Percentiles rank a stretch among this genome's conserved stretches.
Conservation (phyloP, 2,797 vertebrate species). For the Gastrophryne carolinensis region DNA sequence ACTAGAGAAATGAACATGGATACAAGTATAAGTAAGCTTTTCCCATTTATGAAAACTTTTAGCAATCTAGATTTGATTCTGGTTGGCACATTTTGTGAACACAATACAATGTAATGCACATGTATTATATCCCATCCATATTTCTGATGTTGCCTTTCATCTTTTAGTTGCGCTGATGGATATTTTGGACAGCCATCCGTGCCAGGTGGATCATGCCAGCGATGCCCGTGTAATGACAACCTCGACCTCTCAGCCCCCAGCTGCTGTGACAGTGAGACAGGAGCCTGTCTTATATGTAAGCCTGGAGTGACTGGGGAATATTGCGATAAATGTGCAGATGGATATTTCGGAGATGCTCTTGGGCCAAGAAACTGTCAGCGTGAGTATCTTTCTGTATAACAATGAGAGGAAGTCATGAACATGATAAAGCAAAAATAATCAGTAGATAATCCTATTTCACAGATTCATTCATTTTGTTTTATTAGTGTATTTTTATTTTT, state of each 20-base stretch:
- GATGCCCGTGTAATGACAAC: conserved; percentile 86
- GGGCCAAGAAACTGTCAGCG: conserved; percentile 83
- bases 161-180: conserved; percentile 85
- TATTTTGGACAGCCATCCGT: conserved; percentile 82
- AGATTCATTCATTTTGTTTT: background rate
- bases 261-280: conserved; percentile 90
- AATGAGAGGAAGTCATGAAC: background rate
- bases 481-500: background rate
- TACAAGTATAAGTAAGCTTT: no score
- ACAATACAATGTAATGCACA: no score
- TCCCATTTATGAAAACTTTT: no score
- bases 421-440: background rate
- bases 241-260: conserved; percentile 82
- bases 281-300: conserved; percentile 87
- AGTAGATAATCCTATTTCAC: background rate
- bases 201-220: conserved; percentile 84
- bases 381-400: conserved; percentile 71
- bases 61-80: no score
- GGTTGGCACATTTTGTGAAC: no score
- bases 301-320: conserved; percentile 79
- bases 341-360: conserved; percentile 90
- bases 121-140: background rate
- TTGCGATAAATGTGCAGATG: conserved; percentile 84
- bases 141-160: conserved; percentile 44
- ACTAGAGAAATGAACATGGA: no score